These are phyloP conservation scores for Muntiacus muntjak DNA, from an alignment of 2,113 vertebrate species.

Conservation along the genomic window DNA sequence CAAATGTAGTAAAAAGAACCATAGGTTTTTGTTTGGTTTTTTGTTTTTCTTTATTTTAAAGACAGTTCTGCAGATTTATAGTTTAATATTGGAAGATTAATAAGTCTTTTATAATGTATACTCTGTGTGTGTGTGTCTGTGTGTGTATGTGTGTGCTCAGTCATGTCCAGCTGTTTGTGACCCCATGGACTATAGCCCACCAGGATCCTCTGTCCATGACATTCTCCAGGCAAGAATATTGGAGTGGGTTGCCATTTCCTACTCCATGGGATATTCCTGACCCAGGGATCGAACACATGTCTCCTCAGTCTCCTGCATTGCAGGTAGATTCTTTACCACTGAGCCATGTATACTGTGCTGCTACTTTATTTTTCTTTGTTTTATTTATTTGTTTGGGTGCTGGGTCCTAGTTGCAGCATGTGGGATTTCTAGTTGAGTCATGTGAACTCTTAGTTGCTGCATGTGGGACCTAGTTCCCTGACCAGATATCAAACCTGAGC, in stretches of 20 bases:
- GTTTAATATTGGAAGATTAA: slow-evolving; percentile 56
- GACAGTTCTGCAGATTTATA: slow-evolving; percentile 18
- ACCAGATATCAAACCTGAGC: background rate
- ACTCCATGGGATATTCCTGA: background rate
- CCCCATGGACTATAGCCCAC: background rate
- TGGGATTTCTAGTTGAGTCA: background rate
- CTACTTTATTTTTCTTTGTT: background rate
- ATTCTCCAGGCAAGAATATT: background rate
- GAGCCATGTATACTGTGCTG: background rate
- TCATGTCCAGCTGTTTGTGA: background rate
- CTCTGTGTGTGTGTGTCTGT: background rate
- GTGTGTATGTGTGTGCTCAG: rapidly evolving
- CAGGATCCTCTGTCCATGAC: background rate
- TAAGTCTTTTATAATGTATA: slow-evolving; percentile 38
- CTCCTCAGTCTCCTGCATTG: background rate
- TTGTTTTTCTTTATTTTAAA: slow-evolving; percentile 15
- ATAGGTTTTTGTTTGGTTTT: background rate
- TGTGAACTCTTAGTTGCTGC: background rate
- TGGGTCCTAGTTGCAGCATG: background rate
- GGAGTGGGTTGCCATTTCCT: background rate
- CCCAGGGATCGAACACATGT: background rate
- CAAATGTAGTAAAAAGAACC: slow-evolving; percentile 55
- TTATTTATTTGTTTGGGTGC: background rate
- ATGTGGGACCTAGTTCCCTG: background rate
- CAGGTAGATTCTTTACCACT: background rate